Base-by-base conservation (phyloP, 2,888 invertebrate species). In the Lobophora halterata region DNA sequence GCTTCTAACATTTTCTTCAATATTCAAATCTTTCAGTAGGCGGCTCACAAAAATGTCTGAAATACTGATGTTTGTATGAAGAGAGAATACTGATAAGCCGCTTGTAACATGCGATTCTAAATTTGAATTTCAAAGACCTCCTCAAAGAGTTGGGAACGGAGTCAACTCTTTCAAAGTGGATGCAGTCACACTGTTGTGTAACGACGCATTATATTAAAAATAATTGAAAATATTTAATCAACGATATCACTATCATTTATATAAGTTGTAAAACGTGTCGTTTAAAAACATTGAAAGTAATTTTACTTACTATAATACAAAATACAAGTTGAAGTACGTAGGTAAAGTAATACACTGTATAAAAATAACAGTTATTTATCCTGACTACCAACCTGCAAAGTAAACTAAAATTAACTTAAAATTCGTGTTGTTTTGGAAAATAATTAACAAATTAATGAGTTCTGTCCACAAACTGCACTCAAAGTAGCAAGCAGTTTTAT, bases 91-190 rank as follows among this genome's bases (percentile, higher is more conserved):
- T 29, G 28, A 36, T 36, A 36, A 28, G 24, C 11, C 12, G 11
- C 7, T 28, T 1, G 7, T 10, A 30, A 10, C 20, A 17, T 38
- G 32, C 61, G 58, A 58, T 57, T 46, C 44, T 41, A 52, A 47
- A 69, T 69, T 68, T 70, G 61, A 68, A 69, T 64, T 65, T 65
- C 64, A 70, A 69, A 64, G 63, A 33, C 41, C 20, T 17, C 37
- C 47, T 55, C 56, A 47, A 21, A 16, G 40, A 51, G 42, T 55
- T 48, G 41, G 45, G 40, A 46, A 46, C 39, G 29, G 17, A 58
- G 37, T 26, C 30, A 37, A 31, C 25, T 31, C 8, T 30, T 26
- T 26, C n/a, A 7, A 8, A 11, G 16, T 5, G 16, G 8, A 31
- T 20, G n/a, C n/a, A n/a, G n/a, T 37, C 14, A 26, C 30, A 37